Conservation (phyloP, 2,888 invertebrate genomes). For the Buathra laborator region DNA sequence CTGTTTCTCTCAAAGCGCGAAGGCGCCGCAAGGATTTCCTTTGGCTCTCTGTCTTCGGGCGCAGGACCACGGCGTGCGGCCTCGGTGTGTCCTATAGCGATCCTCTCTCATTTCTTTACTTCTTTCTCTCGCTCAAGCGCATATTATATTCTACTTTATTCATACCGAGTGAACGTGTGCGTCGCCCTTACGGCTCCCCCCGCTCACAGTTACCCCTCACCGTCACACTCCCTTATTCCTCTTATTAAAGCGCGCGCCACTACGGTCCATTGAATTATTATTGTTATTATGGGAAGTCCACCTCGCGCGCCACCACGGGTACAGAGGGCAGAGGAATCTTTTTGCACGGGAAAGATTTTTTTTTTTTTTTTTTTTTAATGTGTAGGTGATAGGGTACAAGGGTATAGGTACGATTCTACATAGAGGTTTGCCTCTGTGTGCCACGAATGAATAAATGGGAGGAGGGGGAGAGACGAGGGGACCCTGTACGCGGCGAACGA, state of each 20-base stretch:
- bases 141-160: slow-evolving; percentile 80
- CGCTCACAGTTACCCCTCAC: slow-evolving; percentile 15
- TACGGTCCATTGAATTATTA: slow-evolving; percentile 72
- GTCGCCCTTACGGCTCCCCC: slow-evolving; percentile 22
- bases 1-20: background rate
- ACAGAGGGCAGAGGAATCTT: slow-evolving; percentile 31
- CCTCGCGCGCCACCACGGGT: slow-evolving; percentile 32
- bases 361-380: slow-evolving; percentile 25
- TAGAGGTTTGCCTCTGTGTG: slow-evolving; percentile 33
- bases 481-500: slow-evolving; percentile 34
- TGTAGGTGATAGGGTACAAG: slow-evolving; percentile 28
- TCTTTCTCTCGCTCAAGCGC: slow-evolving; percentile 67
- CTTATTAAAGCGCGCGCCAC: slow-evolving; percentile 74
- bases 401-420: background rate
- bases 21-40: slow-evolving; percentile 33
- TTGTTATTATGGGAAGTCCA: slow-evolving; percentile 61
- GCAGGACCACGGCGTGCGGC: slow-evolving; percentile 34
- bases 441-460: slow-evolving; percentile 45
- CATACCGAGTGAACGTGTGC: slow-evolving; percentile 65
- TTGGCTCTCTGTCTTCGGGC: slow-evolving; percentile 18
- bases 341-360: slow-evolving; percentile 12
- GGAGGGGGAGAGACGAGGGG: background rate
- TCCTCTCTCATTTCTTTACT: slow-evolving; percentile 42
- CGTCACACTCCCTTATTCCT: slow-evolving; percentile 73
- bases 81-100: slow-evolving; percentile 27